Evolutionary conservation across 1,140 invertebrate genomes (phyloP), one percentile per base, ranked within the genome.

Genomic region (Macrostomum lignano): DNA sequence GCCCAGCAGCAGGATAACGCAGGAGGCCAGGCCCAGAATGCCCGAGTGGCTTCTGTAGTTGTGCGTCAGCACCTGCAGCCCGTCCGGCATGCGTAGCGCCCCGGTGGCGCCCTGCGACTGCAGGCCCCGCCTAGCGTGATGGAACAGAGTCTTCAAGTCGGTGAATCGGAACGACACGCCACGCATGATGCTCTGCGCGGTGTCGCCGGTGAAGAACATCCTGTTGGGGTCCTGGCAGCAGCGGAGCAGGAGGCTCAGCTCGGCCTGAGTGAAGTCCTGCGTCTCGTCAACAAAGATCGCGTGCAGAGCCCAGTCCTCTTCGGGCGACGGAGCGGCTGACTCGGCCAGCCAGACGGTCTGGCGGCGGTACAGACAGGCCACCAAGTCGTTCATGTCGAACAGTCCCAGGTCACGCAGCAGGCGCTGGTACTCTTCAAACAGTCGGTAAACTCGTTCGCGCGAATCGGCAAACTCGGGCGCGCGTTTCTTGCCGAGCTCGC

Each of bases 151-250:
- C 11, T 40, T 42, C 2, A 52, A 42, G 36, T 52, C 50, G 32
- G 38, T 43, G 36, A 52, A 52, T 14, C 50, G 37, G 40, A 52
- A 52, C 1, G 50, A 39, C 3, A 52, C 44, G 13, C 50, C 50
- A 11, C 47, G 36, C 50, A 52, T 52, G 24, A 52, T 52, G 35
- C 47, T 47, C 39, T 52, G 50, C 1, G 50, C 50, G 17, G 50
- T 52, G 36, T 52, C 50, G 7, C 50, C 50, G 3, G 50, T 52
- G 21, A 52, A 40, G 36, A 52, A 52, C 45, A 51, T 49, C 7
- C 46, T 35, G 35, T 52, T 52, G 17, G 50, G 50, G 23, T 47
- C 42, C 24, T 48, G 40, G 25, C 44, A 45, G 13, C 50, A 33
- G 20, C 41, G 35, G 3, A 52, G 42, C n/a, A 52, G 37, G 6